Base-by-base conservation (phyloP, 2,888 invertebrate species). In the Balanococcus diminutus region DNA sequence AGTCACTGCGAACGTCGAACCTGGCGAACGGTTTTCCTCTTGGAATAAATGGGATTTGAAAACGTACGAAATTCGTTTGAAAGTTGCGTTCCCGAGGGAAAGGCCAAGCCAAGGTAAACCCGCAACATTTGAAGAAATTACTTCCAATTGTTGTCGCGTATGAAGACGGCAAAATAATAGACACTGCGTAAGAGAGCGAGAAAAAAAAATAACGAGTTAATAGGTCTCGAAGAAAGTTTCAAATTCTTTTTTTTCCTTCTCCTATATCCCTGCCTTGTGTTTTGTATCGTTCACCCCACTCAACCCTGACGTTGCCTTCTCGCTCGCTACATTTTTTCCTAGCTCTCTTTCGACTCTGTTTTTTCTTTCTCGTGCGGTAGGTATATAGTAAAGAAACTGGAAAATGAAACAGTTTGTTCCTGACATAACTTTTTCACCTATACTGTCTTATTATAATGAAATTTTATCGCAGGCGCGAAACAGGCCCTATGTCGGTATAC, bases 151-250 rank as follows among this genome's bases (percentile, higher is more conserved):
- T 81, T 72, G 39, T 8, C 28, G 61, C 51, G 51, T 22, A 72
- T 31, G 72, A 67, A 84, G 72, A 61, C 25, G 31, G 16, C 42
- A 81, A 61, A 22, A 28, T 39, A 72, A 32, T 83, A 79, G 36
- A 14, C 22, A 36, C 39, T 86, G 28, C 14, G 72, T 46, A 42
- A 31, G 31, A 72, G 86, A 51, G 19, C 51, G 19, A 51, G 67
- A 81, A 42, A 31, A 42, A 87, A 84, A 82, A 86, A 67, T 61
- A 72, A 82, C 46, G 81, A 39, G 86, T 84, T 81, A 84, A 87
- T 84, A 84, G 85, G 67, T 82, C 82, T 46, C 84, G 56, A 81
- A 84, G 81, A 31, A 84, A 81, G 83, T 81, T 82, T 46, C 46
- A 82, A 72, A 84, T 82, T 86, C 84, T 42, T 85, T 79, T 61